Percentiles rank a stretch among this genome's conserved stretches.
phyloP scores from a whole-genome alignment of 2,888 invertebrate species.

The Eumerus sabulonum region DNA sequence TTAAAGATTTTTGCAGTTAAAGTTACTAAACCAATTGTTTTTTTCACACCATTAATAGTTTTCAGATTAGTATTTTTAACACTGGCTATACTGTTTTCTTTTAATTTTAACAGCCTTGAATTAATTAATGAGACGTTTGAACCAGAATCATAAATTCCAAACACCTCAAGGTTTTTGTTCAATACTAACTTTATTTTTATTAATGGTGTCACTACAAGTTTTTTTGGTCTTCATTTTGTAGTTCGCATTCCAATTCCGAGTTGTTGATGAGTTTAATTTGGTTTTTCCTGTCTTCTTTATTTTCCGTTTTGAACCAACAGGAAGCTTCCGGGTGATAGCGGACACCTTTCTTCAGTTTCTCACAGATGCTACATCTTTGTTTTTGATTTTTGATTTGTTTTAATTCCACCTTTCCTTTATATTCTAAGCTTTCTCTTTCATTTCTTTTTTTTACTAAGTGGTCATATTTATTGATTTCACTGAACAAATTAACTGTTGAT shows the following conservation, averaged over 20 bases:
- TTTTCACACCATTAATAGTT: slow-evolving; percentile 27
- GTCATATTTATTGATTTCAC: slow-evolving; percentile 5
- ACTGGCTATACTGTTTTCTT: not conserved
- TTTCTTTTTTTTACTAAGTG: not conserved
- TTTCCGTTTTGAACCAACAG: slow-evolving; percentile 25
- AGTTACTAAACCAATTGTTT: slow-evolving; percentile 11
- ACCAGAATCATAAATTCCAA: slow-evolving; percentile 34
- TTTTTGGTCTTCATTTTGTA: slow-evolving; percentile 29
- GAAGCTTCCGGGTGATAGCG: slow-evolving; percentile 19
- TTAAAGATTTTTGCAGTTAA: slow-evolving; percentile 55
- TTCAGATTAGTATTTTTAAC: slow-evolving; percentile 8
- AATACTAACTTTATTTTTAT: slow-evolving; percentile 33
- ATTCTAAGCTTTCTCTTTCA: too few relatives aligned
- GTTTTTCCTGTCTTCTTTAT: too few relatives aligned
- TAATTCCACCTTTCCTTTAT: not conserved
- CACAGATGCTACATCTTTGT: slow-evolving; percentile 8
- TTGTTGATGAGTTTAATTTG: slow-evolving; percentile 7
- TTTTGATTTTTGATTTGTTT: slow-evolving; percentile 1
- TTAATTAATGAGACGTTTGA: slow-evolving; percentile 30
- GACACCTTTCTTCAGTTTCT: slow-evolving; percentile 6
- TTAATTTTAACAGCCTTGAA: slow-evolving; percentile 14
- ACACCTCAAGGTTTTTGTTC: slow-evolving; percentile 16
- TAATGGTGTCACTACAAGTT: slow-evolving; percentile 30
- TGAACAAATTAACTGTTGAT: not conserved
- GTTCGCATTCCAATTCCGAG: slow-evolving; percentile 23